Base-by-base conservation (phyloP, 2,113 vertebrate species). In the Ophthalmolycus amberensis region DNA sequence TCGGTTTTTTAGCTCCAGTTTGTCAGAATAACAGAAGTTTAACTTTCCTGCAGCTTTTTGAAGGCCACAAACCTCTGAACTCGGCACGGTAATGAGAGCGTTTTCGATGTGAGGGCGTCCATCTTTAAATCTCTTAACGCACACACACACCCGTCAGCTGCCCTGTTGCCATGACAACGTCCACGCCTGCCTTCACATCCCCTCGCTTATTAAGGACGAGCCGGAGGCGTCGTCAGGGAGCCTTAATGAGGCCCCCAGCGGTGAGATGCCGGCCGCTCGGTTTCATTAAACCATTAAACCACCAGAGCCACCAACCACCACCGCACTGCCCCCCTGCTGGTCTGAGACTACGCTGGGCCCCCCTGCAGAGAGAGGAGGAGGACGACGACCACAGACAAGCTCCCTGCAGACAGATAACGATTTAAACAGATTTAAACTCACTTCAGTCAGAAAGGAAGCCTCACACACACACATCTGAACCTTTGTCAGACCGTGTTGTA, bases 201-300 rank as follows among this genome's bases (percentile, higher is more conserved):
- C 5, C 1, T 34, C 0, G 46, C 66, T 84, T 42, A 8, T 89
- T 70, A 46, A 20, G 16, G 27, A 0, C 10, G 32, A n/a, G 11
- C 15, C 4, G 70, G 58, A 63, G 58, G 48, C 6, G 48, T 34
- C 7, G 1, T 16, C 64, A 12, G 6, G 0, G 29, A 75, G 42
- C 15, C 2, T 38, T 89, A 89, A 84, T 25, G 78, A 58, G 56
- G 56, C 48, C 9, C 48, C 9, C 52, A 86, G 42, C 29, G 5
- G 54, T 1, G 32, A 52, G 37, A 40, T 11, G 20, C 9, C 20
- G 3, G 27, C 9, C 15, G 6, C 44, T 46, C 44, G 14, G 5
- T 8, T 32, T 70, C 88, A 82, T 89, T 86, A 86, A 48, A 75
- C 16, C 81, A 6, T 34, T 66, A 20, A 38, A 54, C 22, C 50